These are phyloP conservation scores for Danio albolineatus DNA, from an alignment of 2,797 vertebrate genomes.

Conservation along the genomic window DNA sequence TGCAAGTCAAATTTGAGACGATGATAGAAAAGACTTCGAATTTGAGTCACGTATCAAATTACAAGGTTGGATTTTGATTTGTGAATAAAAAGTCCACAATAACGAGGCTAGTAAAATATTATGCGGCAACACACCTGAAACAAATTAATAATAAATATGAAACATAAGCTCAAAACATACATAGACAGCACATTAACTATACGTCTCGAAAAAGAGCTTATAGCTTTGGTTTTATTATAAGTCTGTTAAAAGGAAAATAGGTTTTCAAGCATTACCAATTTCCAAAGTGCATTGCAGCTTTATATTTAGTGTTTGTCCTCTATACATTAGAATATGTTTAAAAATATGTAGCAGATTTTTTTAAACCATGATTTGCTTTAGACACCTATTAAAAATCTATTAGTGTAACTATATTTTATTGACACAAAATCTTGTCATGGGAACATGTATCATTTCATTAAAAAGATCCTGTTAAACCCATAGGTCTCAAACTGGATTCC, in stretches of 20 bases:
- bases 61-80: constrained; percentile 7
- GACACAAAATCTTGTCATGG: too few relatives aligned
- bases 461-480: too few relatives aligned
- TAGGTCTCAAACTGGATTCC: too few relatives aligned
- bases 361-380: too few relatives aligned
- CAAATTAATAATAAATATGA: not conserved
- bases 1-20: constrained; percentile 9
- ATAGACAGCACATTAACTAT: not conserved
- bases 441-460: too few relatives aligned
- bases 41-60: constrained; percentile 19
- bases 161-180: not conserved
- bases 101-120: not conserved
- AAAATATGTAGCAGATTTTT: too few relatives aligned
- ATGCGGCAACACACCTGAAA: not conserved
- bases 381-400: too few relatives aligned
- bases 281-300: too few relatives aligned
- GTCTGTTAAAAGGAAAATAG: not conserved
- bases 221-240: not conserved
- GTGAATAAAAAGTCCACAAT: not conserved
- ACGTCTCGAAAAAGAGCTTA: not conserved
- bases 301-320: too few relatives aligned
- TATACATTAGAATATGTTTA: too few relatives aligned
- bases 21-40: not conserved
- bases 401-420: too few relatives aligned
- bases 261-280: not conserved